A percentile compares a stretch with the other conserved stretches of the same genome.
Conservation (phyloP, 2,797 vertebrate species). For the Linurgus olivaceus region DNA sequence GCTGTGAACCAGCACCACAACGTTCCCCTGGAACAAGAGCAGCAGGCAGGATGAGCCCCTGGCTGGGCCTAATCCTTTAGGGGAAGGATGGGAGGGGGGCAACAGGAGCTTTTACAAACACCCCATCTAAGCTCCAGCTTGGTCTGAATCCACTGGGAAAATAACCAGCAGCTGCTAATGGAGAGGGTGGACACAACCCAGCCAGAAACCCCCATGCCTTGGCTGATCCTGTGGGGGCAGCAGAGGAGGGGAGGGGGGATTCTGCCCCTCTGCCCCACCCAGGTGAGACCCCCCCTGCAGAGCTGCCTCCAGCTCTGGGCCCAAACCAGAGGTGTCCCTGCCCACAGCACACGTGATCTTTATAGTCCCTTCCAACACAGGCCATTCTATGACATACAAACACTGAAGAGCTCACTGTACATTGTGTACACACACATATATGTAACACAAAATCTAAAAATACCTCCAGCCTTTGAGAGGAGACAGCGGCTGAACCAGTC, state of each 20-base stretch:
- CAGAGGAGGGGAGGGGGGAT: not conserved
- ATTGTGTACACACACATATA: not conserved
- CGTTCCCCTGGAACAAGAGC: constrained; percentile 79
- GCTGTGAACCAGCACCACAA: constrained; percentile 84
- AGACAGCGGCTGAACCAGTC: not conserved
- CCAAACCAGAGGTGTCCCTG: not conserved
- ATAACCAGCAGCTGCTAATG: not conserved
- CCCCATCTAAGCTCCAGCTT: not conserved
- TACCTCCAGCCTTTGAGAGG: not conserved
- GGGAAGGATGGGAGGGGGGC: not conserved
- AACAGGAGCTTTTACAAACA: not conserved
- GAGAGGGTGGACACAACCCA: not conserved
- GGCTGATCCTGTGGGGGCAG: not conserved
- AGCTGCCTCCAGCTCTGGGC: not conserved
- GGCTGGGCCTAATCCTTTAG: not conserved
- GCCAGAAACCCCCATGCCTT: not conserved
- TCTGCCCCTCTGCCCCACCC: not conserved
- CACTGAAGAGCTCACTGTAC: not conserved
- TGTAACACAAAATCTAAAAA: not conserved
- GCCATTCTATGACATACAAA: accelerated
- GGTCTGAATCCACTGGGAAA: not conserved
- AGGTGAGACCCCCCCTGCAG: not conserved
- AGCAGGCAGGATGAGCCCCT: not conserved
- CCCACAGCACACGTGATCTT: accelerated
- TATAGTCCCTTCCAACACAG: not conserved